Evolutionary conservation across 1,140 invertebrate species (phyloP).

Genomic region (Camponotus vicinus): DNA sequence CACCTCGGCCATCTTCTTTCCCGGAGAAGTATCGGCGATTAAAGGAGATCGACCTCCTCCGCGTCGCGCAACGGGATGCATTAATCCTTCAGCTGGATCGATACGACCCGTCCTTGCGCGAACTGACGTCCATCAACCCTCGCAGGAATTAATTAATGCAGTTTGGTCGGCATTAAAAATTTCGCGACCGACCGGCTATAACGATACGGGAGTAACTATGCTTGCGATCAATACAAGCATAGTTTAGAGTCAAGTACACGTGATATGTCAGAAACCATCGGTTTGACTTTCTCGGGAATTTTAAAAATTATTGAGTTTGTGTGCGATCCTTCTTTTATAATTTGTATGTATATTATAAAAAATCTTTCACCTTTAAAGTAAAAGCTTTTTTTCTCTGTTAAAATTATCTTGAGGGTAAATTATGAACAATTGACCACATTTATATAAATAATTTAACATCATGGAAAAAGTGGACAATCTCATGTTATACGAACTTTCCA

Average conservation of each 20-base stretch:
- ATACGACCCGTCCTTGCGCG: conserved; percentile 35
- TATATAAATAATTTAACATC: not conserved
- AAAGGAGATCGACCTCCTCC: conserved; percentile 67
- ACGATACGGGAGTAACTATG: not conserved
- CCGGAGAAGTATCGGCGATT: conserved; percentile 58
- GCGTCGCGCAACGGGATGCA: conserved; percentile 46
- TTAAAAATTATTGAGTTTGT: not conserved
- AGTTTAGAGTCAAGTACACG: not conserved
- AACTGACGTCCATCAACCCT: conserved; percentile 7
- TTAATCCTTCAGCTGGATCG: conserved; percentile 49
- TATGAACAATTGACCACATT: not conserved
- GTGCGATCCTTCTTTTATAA: not conserved
- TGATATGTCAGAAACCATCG: not conserved
- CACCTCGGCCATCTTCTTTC: conserved; percentile 70
- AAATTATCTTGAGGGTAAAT: not conserved
- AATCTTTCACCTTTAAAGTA: not conserved
- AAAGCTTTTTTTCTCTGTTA: not conserved
- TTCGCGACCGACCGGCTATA: not conserved
- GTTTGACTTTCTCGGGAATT: not conserved
- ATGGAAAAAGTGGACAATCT: not conserved
- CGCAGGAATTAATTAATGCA: conserved; percentile 54
- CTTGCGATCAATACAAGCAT: not conserved
- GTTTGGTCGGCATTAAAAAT: not conserved
- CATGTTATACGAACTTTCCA: conserved; percentile 17
- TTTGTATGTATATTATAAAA: not conserved